A percentile compares a stretch with the other conserved stretches of the same genome.
Conservation (phyloP, 2,888 invertebrate species). For the Gandaritis pyraliata region DNA sequence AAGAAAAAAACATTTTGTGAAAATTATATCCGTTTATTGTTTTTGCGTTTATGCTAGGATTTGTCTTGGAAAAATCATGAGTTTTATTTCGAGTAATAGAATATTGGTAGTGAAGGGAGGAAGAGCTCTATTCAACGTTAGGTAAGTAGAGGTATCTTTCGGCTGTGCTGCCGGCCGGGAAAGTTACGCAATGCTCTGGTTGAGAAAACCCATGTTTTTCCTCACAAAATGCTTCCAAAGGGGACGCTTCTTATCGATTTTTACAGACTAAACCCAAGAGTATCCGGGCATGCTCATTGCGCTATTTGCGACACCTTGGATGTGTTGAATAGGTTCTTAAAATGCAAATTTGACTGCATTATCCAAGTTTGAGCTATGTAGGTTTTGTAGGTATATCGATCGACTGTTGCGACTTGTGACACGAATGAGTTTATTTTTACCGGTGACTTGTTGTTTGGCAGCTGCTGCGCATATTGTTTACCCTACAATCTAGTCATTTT, state of each 20-base stretch:
- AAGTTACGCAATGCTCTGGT: slow-evolving; percentile 66
- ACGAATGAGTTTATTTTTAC: slow-evolving; percentile 5
- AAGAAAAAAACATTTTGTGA: slow-evolving; percentile 4
- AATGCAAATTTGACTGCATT: too few species aligned
- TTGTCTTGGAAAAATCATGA: slow-evolving; percentile 58
- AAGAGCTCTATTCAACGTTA: slow-evolving; percentile 63
- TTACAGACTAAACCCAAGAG: background rate
- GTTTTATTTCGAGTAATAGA: slow-evolving; percentile 61
- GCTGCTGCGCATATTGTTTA: slow-evolving; percentile 11
- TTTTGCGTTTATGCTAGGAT: background rate
- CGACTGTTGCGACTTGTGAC: background rate
- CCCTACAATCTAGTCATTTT: background rate
- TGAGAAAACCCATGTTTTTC: slow-evolving; percentile 26
- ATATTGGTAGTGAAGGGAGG: slow-evolving; percentile 60
- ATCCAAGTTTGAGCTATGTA: too few species aligned
- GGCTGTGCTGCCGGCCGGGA: slow-evolving; percentile 56
- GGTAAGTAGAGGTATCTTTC: slow-evolving; percentile 57
- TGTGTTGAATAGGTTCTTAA: too few species aligned
- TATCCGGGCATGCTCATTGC: background rate
- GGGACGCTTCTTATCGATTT: background rate
- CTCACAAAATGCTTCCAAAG: slow-evolving; percentile 6
- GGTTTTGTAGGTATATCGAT: too few species aligned
- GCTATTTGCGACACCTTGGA: background rate
- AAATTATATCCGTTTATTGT: background rate
- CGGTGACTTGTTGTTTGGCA: slow-evolving; percentile 15